phyloP scores from a whole-genome alignment of 1,140 invertebrate species.

The Lepidurus arcticus region DNA sequence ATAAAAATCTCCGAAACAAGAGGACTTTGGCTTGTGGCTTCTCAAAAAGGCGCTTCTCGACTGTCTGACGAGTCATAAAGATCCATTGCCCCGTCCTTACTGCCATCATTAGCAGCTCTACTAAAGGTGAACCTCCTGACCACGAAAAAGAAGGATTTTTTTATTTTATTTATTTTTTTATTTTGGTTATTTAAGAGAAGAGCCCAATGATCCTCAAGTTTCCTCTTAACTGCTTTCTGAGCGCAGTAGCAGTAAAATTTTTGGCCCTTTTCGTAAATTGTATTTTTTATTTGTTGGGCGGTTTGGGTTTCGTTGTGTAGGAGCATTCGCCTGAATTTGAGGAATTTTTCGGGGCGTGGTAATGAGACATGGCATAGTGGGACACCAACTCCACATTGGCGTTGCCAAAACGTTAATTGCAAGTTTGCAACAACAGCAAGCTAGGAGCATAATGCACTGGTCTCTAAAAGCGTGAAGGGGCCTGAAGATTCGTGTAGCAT shows the following conservation, averaged over 20 bases:
- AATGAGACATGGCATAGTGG: neutral
- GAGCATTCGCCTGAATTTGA: neutral
- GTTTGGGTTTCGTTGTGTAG: too few relatives aligned
- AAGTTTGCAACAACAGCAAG: neutral
- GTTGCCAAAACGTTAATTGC: conserved; percentile 1
- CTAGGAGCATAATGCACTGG: too few relatives aligned
- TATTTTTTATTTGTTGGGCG: too few relatives aligned
- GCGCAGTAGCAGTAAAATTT: too few relatives aligned
- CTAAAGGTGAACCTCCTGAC: neutral
- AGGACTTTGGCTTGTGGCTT: neutral
- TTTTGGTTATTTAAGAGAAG: too few relatives aligned
- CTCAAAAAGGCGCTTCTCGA: neutral
- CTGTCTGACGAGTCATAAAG: conserved; percentile 2
- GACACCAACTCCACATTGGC: neutral
- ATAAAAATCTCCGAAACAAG: neutral
- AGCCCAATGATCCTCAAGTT: too few relatives aligned
- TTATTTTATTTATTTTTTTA: too few relatives aligned
- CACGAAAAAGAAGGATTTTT: neutral
- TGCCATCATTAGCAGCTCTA: conserved; percentile 7
- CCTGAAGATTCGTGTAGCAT: too few relatives aligned
- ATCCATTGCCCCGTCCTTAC: conserved; percentile 7
- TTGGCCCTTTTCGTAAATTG: too few relatives aligned
- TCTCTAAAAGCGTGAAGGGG: too few relatives aligned
- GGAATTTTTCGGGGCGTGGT: neutral
- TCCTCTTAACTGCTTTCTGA: too few relatives aligned